phyloP scores from a whole-genome alignment of 1,140 invertebrate species.

The Brachionus rotundiformis region DNA sequence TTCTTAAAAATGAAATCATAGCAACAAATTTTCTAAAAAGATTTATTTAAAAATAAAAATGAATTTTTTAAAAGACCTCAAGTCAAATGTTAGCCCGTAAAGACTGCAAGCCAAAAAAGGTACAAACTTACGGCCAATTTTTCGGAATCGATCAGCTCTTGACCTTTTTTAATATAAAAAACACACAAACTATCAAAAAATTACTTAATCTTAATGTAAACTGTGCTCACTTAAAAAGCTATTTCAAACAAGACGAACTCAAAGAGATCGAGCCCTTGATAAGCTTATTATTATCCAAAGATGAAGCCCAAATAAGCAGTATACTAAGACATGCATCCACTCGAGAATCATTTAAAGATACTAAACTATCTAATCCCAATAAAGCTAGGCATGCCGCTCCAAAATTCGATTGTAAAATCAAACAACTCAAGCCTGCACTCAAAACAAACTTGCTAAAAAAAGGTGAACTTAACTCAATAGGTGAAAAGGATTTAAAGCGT shows the following conservation, averaged over 20 bases:
- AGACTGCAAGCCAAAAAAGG: constrained; percentile 9
- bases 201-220: constrained; percentile 16
- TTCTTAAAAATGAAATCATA: too few species aligned
- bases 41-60: not conserved
- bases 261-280: constrained; percentile 43
- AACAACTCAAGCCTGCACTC: not conserved
- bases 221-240: constrained; percentile 26
- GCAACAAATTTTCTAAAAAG: too few species aligned
- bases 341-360: not conserved
- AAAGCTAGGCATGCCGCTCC: not conserved
- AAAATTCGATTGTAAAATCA: constrained; percentile 30
- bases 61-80: not conserved
- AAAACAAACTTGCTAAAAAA: constrained; percentile 6
- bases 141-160: constrained; percentile 15
- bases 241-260: constrained; percentile 38
- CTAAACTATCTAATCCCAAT: not conserved
- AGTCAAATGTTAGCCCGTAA: not conserved
- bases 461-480: constrained; percentile 24
- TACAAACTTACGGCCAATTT: constrained; percentile 17
- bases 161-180: constrained; percentile 36
- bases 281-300: constrained; percentile 5
- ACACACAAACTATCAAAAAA: constrained; percentile 36
- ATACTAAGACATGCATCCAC: not conserved
- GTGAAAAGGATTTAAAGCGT: constrained; percentile 42
- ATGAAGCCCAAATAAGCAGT: not conserved